Evolutionary conservation across 2,113 vertebrate species (phyloP).

Genomic region (Aepyceros melampus): DNA sequence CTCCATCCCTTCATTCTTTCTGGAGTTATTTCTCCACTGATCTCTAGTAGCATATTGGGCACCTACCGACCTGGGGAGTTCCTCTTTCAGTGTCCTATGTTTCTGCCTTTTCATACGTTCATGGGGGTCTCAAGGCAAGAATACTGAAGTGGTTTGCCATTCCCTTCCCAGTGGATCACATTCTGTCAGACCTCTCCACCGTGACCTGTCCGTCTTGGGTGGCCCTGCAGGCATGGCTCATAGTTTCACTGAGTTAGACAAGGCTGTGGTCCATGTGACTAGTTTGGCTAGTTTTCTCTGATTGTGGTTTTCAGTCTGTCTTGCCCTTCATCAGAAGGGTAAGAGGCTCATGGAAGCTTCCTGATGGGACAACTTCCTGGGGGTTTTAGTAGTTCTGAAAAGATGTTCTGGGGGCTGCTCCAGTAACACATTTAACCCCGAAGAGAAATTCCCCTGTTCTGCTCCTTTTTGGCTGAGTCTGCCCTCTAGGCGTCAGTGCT

Average conservation of each 20-base stretch:
- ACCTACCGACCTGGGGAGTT: no score
- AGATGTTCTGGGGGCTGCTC: neutral
- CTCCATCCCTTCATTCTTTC: no score
- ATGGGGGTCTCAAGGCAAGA: neutral
- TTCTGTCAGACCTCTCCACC: neutral
- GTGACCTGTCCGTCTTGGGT: accelerated
- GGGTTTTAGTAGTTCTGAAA: neutral
- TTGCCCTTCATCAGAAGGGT: no score
- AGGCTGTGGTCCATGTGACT: neutral
- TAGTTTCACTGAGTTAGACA: neutral
- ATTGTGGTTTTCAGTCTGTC: neutral
- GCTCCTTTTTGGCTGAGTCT: neutral
- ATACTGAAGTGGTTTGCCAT: neutral
- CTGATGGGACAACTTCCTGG: neutral
- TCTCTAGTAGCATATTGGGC: no score
- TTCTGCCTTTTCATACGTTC: no score
- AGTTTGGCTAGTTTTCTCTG: neutral
- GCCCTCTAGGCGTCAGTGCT: neutral
- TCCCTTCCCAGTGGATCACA: neutral
- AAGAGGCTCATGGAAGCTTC: neutral
- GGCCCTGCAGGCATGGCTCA: neutral
- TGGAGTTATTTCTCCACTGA: no score
- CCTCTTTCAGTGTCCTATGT: no score
- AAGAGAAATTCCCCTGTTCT: neutral
- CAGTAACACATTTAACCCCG: neutral